Percentiles rank a stretch among this genome's conserved stretches.
These are phyloP conservation scores for Erebia epiphron DNA, from an alignment of 2,888 invertebrate species.

Conservation along the genomic window DNA sequence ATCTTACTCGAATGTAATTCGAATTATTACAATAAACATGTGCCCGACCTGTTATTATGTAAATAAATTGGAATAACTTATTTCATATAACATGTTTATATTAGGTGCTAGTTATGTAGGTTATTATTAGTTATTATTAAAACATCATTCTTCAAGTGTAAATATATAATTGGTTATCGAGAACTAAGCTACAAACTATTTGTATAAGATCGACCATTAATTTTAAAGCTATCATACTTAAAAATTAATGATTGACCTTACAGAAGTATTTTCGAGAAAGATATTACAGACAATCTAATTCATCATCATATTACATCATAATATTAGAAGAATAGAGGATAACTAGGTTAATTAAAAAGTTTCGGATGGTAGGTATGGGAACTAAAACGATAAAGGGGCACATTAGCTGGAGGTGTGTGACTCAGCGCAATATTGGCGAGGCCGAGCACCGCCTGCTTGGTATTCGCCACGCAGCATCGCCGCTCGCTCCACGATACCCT, in stretches of 20 bases:
- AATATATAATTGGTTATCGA: neutral
- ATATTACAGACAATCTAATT: no score
- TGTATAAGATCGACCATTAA: no score
- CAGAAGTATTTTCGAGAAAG: no score
- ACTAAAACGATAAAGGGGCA: constrained; percentile 58
- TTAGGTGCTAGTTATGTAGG: neutral
- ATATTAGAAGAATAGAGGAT: neutral
- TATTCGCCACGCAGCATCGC: constrained; percentile 59
- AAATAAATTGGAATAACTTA: constrained; percentile 38
- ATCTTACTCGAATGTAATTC: constrained; percentile 55
- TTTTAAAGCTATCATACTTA: no score
- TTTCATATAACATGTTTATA: constrained; percentile 13
- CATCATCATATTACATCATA: no score
- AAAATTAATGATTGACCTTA: no score
- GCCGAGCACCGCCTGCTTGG: constrained; percentile 59
- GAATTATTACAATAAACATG: constrained; percentile 49
- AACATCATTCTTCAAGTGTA: neutral
- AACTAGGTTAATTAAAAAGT: constrained; percentile 47
- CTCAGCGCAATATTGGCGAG: constrained; percentile 72
- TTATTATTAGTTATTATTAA: neutral
- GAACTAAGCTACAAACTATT: neutral
- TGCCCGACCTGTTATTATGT: constrained; percentile 41
- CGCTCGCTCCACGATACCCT: constrained; percentile 55
- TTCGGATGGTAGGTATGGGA: constrained; percentile 51
- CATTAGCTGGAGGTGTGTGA: constrained; percentile 66